Evolutionary conservation across 1,140 invertebrate species (phyloP), one percentile per base, ranked within the genome.

Genomic region (Pantala flavescens): DNA sequence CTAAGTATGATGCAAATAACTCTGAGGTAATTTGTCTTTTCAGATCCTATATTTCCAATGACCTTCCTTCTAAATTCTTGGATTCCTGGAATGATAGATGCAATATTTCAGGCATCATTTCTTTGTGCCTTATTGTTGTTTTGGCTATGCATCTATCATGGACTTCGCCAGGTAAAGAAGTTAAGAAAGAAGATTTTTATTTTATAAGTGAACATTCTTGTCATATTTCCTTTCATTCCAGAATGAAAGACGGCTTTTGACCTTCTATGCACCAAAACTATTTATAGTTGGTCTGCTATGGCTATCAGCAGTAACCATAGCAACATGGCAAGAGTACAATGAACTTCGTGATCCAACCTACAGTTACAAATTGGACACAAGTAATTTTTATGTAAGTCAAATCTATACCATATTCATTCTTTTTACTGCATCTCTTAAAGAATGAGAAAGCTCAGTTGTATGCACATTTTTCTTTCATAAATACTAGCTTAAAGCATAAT

Each of bases 141-240:
- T 80, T 98, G 96, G 96, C 85, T 98, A 16, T 94, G 93, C 79
- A 89, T 95, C 74, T 98, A 98, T 84, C 97, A 98, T 82, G 96
- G 96, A 24, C 85, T 98, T 19, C 85, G 96, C 81, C 95, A 97
- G 88, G 94, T 95, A 84, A 74, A 12, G 12, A 36, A 36, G 9
- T 36, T 14, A 63, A 3, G 12, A 71, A 73, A 75, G 49, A 14
- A 63, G 1, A 73, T 74, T 76, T 75, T 75, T 73, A 55, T 71
- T 42, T 63, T 75, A n/a, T 72, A 23, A 73, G 49, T 75, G 76
- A 43, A 75, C 2, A n/a, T 36, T 3, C 23, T 5, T 43, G 24
- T 28, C 11, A 43, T 24, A 23, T 23, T 74, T 28, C 23, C 2
- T 73, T 49, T 70, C 12, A 70, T 86, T 86, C 73, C 82, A 96